These are phyloP conservation scores for Phymastichus coffea DNA, from an alignment of 1,140 invertebrate species.

Conservation along the genomic window DNA sequence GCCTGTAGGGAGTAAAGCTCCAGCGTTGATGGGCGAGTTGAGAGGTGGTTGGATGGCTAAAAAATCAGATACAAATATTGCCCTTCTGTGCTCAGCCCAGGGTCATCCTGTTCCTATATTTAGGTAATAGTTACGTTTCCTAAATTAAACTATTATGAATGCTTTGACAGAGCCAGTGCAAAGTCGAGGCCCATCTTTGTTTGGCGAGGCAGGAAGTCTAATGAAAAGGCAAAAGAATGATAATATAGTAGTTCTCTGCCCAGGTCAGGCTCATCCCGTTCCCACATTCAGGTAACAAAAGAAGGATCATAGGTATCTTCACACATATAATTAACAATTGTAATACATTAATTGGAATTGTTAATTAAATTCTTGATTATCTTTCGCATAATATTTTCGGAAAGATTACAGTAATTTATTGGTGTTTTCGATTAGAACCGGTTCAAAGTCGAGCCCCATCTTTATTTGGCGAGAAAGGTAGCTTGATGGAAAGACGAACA, in stretches of 20 bases:
- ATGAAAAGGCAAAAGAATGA: slow-evolving; percentile 34
- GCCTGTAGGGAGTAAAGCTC: slow-evolving; percentile 60
- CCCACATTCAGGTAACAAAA: slow-evolving; percentile 52
- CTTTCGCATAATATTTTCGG: too few species aligned
- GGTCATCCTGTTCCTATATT: slow-evolving; percentile 49
- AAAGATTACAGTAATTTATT: slow-evolving; percentile 6
- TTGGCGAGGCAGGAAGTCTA: slow-evolving; percentile 48
- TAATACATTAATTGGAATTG: too few species aligned
- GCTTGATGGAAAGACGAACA: slow-evolving; percentile 51
- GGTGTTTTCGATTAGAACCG: slow-evolving; percentile 62
- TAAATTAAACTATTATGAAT: not conserved
- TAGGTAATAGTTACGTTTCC: slow-evolving; percentile 50
- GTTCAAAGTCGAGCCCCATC: slow-evolving; percentile 71
- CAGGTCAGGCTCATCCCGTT: slow-evolving; percentile 63
- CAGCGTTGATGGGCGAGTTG: slow-evolving; percentile 54
- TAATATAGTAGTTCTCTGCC: slow-evolving; percentile 61
- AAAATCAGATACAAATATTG: slow-evolving; percentile 36
- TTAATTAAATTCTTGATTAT: too few species aligned
- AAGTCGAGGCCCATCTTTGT: slow-evolving; percentile 66
- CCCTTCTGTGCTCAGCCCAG: slow-evolving; percentile 49
- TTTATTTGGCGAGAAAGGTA: slow-evolving; percentile 61
- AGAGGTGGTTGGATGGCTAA: slow-evolving; percentile 53
- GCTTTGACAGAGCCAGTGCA: slow-evolving; percentile 65
- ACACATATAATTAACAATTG: too few species aligned
- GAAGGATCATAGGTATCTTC: too few species aligned